Base-by-base conservation (phyloP, 2,113 vertebrate species). In the Coreoperca whiteheadi region DNA sequence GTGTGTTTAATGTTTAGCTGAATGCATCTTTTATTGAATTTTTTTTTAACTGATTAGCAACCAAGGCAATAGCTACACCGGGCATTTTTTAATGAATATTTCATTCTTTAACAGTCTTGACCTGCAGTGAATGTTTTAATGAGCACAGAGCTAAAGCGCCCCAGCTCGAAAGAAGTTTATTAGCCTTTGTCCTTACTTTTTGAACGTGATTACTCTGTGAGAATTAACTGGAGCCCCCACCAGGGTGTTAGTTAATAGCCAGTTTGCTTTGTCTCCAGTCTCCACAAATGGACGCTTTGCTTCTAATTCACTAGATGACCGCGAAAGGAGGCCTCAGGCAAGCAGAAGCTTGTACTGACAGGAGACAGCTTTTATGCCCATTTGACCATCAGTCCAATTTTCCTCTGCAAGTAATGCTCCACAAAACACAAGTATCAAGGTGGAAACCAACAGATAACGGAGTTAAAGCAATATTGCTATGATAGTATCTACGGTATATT, bases 281-380 rank as follows among this genome's bases (percentile, higher is more conserved):
- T 3, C 12, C 8, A 2, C 7, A 75, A 64, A 66, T 34, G 63
- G 51, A 37, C 9, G 8, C 43, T 79, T 23, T 8, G 63, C 51
- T 48, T 69, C 20, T 60, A 57, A 69, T 69, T 65, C n/a, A 66
- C 59, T 64, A 20, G 34, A 16, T 23, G 0, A 32, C 79, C 54
- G 54, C 79, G 50, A 77, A 54, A 81, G 48, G 1, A 53, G 59
- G 20, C 78, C 78, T 37, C n/a, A 30, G 66, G 89, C 69, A 41
- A 61, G 8, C 59, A 18, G 56, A 82, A 11, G 68, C 32, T 50
- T 23, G 6, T 8, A 16, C 34, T n/a, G 15, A 41, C 14, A 64
- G 43, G 28, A 30, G 34, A 57, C 25, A 50, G 9, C 5, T 39
- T 72, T 61, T 18, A 82, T 67, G 43, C 59, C 39, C 56, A 77